Percentiles rank a stretch among this genome's conserved stretches.
These are phyloP conservation scores for Agapetus fuscipes DNA, from an alignment of 2,888 invertebrate genomes.

Conservation along the genomic window DNA sequence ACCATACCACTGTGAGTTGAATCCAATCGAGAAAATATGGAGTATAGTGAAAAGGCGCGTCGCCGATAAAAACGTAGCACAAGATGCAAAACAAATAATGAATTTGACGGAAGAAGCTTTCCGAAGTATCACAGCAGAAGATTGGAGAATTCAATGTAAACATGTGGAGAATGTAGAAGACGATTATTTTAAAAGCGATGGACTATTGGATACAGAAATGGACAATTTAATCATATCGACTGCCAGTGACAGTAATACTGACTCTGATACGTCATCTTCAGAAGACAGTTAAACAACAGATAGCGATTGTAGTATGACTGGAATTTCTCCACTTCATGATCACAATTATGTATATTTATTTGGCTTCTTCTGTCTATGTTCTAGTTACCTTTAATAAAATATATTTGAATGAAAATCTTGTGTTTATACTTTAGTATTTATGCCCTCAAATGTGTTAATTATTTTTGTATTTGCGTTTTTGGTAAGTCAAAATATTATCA, in stretches of 20 bases:
- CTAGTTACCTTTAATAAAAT: no score
- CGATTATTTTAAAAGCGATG: constrained; percentile 13
- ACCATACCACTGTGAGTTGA: constrained; percentile 8
- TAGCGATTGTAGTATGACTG: constrained; percentile 12
- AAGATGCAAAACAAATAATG: constrained; percentile 13
- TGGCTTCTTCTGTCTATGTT: no score
- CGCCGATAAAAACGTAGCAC: constrained; percentile 16
- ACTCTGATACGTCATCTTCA: constrained; percentile 15
- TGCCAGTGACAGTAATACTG: constrained; percentile 12
- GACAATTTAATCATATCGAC: constrained; percentile 11
- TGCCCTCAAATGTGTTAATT: no score
- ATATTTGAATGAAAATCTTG: no score
- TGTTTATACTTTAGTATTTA: no score
- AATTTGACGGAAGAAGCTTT: constrained; percentile 14
- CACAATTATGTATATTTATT: constrained; percentile 16
- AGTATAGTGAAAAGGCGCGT: constrained; percentile 15
- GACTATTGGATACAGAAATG: constrained; percentile 11
- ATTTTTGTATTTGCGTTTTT: no score
- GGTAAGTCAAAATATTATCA: no score
- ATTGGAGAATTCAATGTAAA: constrained; percentile 13
- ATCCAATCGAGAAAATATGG: constrained; percentile 15
- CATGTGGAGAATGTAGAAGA: constrained; percentile 13
- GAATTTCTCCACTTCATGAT: constrained; percentile 14
- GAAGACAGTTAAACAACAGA: background rate
- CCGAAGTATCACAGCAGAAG: constrained; percentile 13